Conservation (phyloP, 1,140 invertebrate genomes). For the Lepidurus arcticus region DNA sequence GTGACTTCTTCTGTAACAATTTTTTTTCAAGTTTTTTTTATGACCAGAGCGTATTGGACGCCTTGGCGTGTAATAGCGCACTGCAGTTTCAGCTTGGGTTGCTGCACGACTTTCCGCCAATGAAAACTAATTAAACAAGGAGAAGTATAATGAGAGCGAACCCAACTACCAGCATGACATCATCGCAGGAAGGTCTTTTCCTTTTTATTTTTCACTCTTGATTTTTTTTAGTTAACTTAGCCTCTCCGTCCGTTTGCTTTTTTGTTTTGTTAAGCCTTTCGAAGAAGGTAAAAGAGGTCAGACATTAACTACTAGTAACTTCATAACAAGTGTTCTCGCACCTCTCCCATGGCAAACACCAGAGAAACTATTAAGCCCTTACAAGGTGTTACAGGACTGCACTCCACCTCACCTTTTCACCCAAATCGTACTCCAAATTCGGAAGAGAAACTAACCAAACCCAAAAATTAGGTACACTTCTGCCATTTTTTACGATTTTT, state of each 20-base stretch:
- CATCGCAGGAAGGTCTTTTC: neutral
- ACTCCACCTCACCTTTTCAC: no score
- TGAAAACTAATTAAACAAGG: constrained; percentile 22
- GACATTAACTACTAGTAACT: neutral
- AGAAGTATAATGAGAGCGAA: constrained; percentile 19
- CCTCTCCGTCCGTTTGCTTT: no score
- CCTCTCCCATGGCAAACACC: neutral
- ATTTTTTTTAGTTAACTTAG: neutral
- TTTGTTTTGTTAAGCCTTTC: no score
- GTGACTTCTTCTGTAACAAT: no score
- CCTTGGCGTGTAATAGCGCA: constrained; percentile 20
- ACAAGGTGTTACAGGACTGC: no score
- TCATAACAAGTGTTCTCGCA: neutral
- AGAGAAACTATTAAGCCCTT: neutral
- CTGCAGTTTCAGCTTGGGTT: neutral
- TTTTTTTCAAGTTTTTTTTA: neutral
- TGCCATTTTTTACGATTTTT: no score
- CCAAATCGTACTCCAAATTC: no score
- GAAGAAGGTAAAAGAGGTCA: neutral
- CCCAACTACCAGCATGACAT: constrained; percentile 14
- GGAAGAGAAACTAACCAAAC: no score
- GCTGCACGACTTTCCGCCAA: constrained; percentile 13
- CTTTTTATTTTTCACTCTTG: neutral
- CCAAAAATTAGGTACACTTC: no score
- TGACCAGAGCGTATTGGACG: neutral